Evolutionary conservation across 92 coral and sea anemone genomes (phyloP).

Genomic region (Chrysogorgia sp.): DNA sequence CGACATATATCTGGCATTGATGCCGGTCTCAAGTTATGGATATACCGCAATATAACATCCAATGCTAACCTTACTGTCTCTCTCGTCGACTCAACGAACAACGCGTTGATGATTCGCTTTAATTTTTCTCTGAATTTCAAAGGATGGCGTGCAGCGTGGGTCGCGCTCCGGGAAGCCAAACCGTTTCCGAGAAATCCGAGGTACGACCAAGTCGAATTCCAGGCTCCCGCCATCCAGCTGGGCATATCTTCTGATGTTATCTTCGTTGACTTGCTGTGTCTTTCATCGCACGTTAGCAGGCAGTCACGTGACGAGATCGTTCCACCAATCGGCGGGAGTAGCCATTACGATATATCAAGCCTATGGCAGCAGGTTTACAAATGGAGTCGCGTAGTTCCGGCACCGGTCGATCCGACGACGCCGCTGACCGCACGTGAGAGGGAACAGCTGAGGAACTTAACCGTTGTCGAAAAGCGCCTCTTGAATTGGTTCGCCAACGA

Average conservation of each 20-base stretch:
- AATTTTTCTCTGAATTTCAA: slow-evolving; percentile 33
- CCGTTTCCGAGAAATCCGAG: background rate
- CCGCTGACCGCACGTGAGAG: slow-evolving; percentile 21
- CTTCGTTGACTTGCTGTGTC: slow-evolving; percentile 51
- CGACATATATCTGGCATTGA: background rate
- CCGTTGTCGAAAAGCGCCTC: slow-evolving; percentile 55
- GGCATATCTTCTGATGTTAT: background rate
- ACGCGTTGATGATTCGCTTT: background rate
- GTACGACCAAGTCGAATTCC: slow-evolving; percentile 5
- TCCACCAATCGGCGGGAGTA: slow-evolving; percentile 35
- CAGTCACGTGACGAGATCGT: slow-evolving; percentile 49
- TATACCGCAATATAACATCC: slow-evolving; percentile 43
- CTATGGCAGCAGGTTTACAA: slow-evolving; percentile 55
- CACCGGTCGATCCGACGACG: slow-evolving; percentile 7
- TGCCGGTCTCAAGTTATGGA: slow-evolving; percentile 63
- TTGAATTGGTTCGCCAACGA: slow-evolving; percentile 63
- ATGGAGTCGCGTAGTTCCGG: slow-evolving; percentile 52
- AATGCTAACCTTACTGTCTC: slow-evolving; percentile 17
- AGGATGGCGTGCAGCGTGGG: slow-evolving; percentile 74
- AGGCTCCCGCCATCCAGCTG: no score
- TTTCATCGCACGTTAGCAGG: background rate
- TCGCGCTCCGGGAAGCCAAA: slow-evolving; percentile 33
- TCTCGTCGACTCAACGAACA: background rate
- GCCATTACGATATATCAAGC: slow-evolving; percentile 25
- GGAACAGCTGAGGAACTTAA: slow-evolving; percentile 28